Evolutionary conservation across 2,113 vertebrate species (phyloP).

Genomic region (Lophotis ruficrista): DNA sequence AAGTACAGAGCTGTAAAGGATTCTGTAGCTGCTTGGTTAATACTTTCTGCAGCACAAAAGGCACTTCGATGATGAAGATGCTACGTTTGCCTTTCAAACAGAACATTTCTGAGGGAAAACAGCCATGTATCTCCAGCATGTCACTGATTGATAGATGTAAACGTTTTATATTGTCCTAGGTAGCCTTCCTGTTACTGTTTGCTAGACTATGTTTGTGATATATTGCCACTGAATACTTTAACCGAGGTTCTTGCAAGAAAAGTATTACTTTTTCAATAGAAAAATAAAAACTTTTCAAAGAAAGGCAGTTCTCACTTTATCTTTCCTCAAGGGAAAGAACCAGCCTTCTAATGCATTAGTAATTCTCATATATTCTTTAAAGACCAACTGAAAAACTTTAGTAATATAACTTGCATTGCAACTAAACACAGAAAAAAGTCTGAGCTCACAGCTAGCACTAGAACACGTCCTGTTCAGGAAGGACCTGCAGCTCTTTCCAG

Average conservation of each 20-base stretch:
- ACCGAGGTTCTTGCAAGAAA: neutral
- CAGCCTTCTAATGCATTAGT: neutral
- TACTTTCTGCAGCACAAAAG: neutral
- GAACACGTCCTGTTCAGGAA: neutral
- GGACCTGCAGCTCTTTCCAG: neutral
- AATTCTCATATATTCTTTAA: neutral
- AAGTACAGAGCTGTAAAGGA: neutral
- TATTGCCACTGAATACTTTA: neutral
- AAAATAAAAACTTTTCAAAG: neutral
- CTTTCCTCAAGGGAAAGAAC: neutral
- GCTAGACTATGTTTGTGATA: neutral
- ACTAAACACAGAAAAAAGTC: neutral
- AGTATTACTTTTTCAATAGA: neutral
- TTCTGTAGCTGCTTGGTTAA: neutral
- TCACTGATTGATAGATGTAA: neutral
- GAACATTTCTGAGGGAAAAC: neutral
- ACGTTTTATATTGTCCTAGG: neutral
- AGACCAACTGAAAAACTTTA: neutral
- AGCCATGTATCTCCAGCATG: neutral
- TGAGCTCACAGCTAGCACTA: neutral
- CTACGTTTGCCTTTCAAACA: neutral
- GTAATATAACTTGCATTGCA: neutral
- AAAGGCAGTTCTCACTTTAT: neutral
- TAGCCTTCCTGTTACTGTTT: neutral
- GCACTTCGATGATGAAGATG: neutral